Conservation (phyloP, 2,888 invertebrate species). For the Oxyteleia sp. region DNA sequence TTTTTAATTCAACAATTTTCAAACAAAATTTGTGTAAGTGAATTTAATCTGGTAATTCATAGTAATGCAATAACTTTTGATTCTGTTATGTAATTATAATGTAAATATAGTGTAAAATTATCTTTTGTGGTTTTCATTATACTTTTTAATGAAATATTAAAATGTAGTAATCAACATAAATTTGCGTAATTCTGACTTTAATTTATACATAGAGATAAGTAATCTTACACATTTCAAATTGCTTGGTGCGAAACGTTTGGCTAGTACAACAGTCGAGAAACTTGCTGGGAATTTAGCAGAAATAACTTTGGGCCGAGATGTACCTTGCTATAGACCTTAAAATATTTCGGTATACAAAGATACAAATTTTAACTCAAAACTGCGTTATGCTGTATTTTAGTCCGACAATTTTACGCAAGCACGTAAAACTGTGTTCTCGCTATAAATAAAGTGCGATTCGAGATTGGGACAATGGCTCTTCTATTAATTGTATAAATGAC, state of each 20-base stretch:
- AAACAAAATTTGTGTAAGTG: too few relatives aligned
- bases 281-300: slow-evolving; percentile 70
- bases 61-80: too few relatives aligned
- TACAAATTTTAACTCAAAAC: slow-evolving; percentile 48
- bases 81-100: too few relatives aligned
- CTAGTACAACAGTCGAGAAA: slow-evolving; percentile 66
- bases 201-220: slow-evolving; percentile 58
- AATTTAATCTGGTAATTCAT: too few relatives aligned
- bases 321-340: slow-evolving; percentile 68
- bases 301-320: slow-evolving; percentile 74
- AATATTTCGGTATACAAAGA: slow-evolving; percentile 60
- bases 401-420: slow-evolving; percentile 1
- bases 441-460: too few relatives aligned
- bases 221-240: slow-evolving; percentile 62
- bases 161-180: slow-evolving; percentile 59
- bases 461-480: too few relatives aligned
- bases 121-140: slow-evolving; percentile 30
- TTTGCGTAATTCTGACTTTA: slow-evolving; percentile 53
- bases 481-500: too few relatives aligned
- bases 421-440: too few relatives aligned
- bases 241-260: slow-evolving; percentile 66
- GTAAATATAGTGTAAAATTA: too few relatives aligned
- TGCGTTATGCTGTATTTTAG: slow-evolving; percentile 9
- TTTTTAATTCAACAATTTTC: too few relatives aligned
- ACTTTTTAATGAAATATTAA: slow-evolving; percentile 63